Evolutionary conservation across 2,888 invertebrate species (phyloP), one percentile per base, ranked within the genome.

Genomic region (Octonoba sinensis): DNA sequence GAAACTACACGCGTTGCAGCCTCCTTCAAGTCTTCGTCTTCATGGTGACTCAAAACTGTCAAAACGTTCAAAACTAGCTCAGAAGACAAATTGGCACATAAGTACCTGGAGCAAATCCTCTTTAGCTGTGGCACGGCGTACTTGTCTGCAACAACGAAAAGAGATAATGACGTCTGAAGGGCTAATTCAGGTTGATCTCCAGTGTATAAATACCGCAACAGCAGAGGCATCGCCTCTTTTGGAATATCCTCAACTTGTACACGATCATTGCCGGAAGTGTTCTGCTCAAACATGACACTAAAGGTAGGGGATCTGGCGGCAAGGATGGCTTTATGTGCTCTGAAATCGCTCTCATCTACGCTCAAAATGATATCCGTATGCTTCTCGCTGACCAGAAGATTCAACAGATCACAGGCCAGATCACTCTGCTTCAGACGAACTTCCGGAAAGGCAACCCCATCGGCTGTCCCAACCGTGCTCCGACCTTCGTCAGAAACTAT

Each of bases 281-380:
- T 73, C n/a, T 73, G 79, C 27, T 79, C 73, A 27, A 73, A 79
- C 72, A 79, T 79, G 1, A 62, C 73, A 20, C 60, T 60, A 54
- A 79, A 79, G 4, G 69, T 67, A 16, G 73, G 60, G 0, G 79
- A 79, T n/a, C 79, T 51, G 18, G 79, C 79, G 4, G 56, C 44
- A 11, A 79, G 64, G 27, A 79, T 73, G 18, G 79, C 59, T 24
- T 69, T 27, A n/a, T 79, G 79, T 0, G 66, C 79, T 16, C 54
- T 51, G 46, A 79, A 73, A n/a, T 79, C 62, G 3, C 47, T n/a
- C 1, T 18, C 79, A 12, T 16, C 47, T 1, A 73, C 54, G 22
- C n/a, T 62, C 16, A 79, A 16, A 12, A 62, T 69, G 6, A 72
- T 44, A 56, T 79, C 79, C n/a, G 54, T 59, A 44, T 67, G 62